phyloP scores from a whole-genome alignment of 2,888 invertebrate species.

The Priocnemis perturbator region DNA sequence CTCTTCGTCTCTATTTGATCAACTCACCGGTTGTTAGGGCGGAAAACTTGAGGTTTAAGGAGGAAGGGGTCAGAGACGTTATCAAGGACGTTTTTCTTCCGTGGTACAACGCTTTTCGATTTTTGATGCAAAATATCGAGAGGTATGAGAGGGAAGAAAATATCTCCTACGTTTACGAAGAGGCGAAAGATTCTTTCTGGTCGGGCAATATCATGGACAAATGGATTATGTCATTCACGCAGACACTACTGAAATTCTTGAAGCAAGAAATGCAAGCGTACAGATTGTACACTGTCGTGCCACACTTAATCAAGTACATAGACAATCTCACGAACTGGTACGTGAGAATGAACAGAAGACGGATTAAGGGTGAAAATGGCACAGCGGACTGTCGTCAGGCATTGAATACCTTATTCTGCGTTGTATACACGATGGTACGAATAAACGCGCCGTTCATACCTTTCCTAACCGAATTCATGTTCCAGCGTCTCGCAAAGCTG shows the following conservation, averaged over 20 bases:
- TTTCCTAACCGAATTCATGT: constrained; percentile 96
- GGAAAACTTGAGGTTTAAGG: constrained; percentile 96
- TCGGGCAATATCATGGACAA: constrained; percentile 92
- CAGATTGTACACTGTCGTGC: constrained; percentile 96
- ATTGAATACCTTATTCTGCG: constrained; percentile 90
- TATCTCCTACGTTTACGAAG: constrained; percentile 71
- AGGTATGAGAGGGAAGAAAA: constrained; percentile 84
- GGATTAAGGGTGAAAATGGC: constrained; percentile 95
- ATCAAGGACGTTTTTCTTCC: constrained; percentile 98
- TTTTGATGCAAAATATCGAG: constrained; percentile 95
- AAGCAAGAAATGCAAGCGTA: constrained; percentile 96
- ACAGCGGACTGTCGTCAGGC: constrained; percentile 88
- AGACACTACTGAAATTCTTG: constrained; percentile 92
- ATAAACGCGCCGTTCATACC: constrained; percentile 99
- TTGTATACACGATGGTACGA: constrained; percentile 90
- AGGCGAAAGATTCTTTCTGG: constrained; percentile 53
- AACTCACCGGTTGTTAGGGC: constrained; percentile 99
- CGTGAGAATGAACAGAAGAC: constrained; percentile 95
- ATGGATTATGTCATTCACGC: constrained; percentile 98
- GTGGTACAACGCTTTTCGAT: constrained; percentile 96
- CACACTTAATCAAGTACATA: constrained; percentile 94
- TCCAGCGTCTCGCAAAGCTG: constrained; percentile 87
- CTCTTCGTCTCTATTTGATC: constrained; percentile 94
- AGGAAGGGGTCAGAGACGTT: constrained; percentile 96
- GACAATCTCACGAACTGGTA: constrained; percentile 99